These are phyloP conservation scores for Hexactinellida sp. DNA, from an alignment of 37 sponge, comb jelly and placozoan species.

Conservation along the genomic window DNA sequence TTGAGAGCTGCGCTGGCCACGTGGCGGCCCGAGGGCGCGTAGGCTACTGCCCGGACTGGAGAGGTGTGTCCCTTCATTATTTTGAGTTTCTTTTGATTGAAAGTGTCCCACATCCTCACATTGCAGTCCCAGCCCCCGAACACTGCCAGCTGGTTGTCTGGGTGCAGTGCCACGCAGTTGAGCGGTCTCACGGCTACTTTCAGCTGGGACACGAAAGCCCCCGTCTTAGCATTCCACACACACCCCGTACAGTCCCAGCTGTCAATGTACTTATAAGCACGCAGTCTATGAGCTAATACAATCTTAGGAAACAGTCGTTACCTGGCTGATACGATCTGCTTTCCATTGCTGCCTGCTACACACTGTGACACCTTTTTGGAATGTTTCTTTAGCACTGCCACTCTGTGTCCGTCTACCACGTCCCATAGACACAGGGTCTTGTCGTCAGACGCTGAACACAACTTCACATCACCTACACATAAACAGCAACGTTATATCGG, in stretches of 20 bases:
- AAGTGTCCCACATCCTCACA: conserved; percentile 71
- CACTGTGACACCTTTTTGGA: conserved; percentile 41
- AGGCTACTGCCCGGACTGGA: conserved; percentile 66
- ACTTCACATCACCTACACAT: conserved; percentile 23
- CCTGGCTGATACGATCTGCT: conserved; percentile 45
- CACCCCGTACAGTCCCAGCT: conserved; percentile 52
- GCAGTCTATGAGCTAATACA: too few species aligned
- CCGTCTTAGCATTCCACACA: conserved; percentile 56
- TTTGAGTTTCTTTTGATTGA: conserved; percentile 61
- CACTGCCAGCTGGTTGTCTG: conserved; percentile 65
- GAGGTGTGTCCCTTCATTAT: conserved; percentile 69
- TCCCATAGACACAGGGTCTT: conserved; percentile 71
- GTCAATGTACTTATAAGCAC: too few species aligned
- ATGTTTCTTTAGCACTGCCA: conserved; percentile 53
- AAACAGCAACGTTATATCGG: not conserved
- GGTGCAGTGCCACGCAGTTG: conserved; percentile 81
- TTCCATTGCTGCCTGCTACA: conserved; percentile 38
- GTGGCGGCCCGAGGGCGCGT: conserved; percentile 61
- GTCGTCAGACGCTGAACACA: conserved; percentile 78
- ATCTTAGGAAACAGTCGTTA: not conserved
- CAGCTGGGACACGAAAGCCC: conserved; percentile 16
- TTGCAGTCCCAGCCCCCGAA: conserved; percentile 74
- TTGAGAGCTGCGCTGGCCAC: conserved; percentile 74
- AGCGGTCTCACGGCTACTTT: conserved; percentile 30
- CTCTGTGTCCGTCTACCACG: conserved; percentile 51